A percentile compares a stretch with the other conserved stretches of the same genome.
phyloP scores from a whole-genome alignment of 92 coral and sea anemone species.

The Epizoanthus scotinus region DNA sequence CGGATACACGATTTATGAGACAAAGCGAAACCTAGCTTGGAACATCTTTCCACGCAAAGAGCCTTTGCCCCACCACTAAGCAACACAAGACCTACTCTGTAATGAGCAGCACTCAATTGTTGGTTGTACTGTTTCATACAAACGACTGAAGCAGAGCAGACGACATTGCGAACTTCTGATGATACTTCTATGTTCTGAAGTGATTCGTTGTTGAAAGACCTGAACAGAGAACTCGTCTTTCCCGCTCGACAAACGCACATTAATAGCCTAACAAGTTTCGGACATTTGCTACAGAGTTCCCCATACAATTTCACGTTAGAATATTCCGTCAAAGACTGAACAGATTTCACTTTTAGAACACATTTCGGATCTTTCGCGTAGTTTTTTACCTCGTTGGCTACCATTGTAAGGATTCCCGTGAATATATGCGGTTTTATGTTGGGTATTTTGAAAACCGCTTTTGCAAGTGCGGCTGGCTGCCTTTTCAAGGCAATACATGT shows the following conservation, averaged over 20 bases:
- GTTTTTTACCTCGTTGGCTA: slow-evolving; percentile 18
- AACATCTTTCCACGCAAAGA: slow-evolving; percentile 36
- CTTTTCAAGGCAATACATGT: no score
- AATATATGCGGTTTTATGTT: background rate
- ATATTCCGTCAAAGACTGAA: slow-evolving; percentile 19
- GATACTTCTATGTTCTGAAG: slow-evolving; percentile 2
- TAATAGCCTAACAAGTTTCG: slow-evolving; percentile 17
- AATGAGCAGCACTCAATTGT: slow-evolving; percentile 37
- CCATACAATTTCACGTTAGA: slow-evolving; percentile 14
- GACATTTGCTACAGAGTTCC: slow-evolving; percentile 42
- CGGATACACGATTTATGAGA: slow-evolving; percentile 47
- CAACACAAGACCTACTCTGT: slow-evolving; percentile 32
- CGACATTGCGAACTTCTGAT: slow-evolving; percentile 29
- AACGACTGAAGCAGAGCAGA: slow-evolving; percentile 30
- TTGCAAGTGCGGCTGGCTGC: no score
- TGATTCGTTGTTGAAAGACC: no score
- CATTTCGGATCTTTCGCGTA: slow-evolving; percentile 45
- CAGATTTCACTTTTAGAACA: slow-evolving; percentile 13
- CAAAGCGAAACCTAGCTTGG: slow-evolving; percentile 24
- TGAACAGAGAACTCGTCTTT: no score
- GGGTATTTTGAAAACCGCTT: no score
- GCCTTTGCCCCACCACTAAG: slow-evolving; percentile 52
- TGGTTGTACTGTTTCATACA: slow-evolving; percentile 41
- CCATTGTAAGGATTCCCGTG: background rate
- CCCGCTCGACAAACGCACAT: slow-evolving; percentile 26